Evolutionary conservation across 2,888 invertebrate genomes (phyloP), one percentile per base, ranked within the genome.

Genomic region (Agrilus mali): DNA sequence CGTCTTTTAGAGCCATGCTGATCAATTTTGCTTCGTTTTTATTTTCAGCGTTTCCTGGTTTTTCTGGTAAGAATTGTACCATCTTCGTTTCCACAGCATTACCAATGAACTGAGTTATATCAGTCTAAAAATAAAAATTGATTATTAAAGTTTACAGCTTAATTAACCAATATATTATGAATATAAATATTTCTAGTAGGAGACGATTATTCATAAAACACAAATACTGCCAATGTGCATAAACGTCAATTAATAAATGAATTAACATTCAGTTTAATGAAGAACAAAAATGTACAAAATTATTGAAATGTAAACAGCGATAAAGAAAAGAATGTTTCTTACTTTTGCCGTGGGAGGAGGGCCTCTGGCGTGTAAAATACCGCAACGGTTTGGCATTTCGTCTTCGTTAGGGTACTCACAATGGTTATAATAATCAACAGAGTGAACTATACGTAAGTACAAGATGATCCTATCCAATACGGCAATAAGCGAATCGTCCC

Each of bases 341-440:
- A 85, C 80, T 69, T 90, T 92, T 42, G 83, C 81, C 7, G 80
- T 75, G 0, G 95, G 93, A 0, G 88, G 77, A 8, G 84, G 82
- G 3, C 95, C 95, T 38, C 98, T 77, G 0, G 94, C 94, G 61
- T 98, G 98, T 75, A 99, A 88, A 53, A 99, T 94, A 8, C 97
- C 97, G 66, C 97, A 95, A 33, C 95, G 77, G 67, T 98, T 97
- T 0, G 98, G 98, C 98, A 99, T 99, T 67, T 96, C 95, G 64
- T 99, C 98, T 66, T 99, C 98, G 58, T 95, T 94, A 0, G 96
- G 94, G 68, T 99, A 99, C 62, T 98, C 97, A 60, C 93, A 94
- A 60, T 94, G 94, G 69, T 96, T 96, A 70, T 99, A 99, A 65
- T 93, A 99, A 67, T 99, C 98, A 41, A 98, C 87, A 0, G 97